A percentile compares a stretch with the other conserved stretches of the same genome.
These are phyloP conservation scores for Trogon melanurus DNA, from an alignment of 2,113 vertebrate genomes.

Conservation along the genomic window DNA sequence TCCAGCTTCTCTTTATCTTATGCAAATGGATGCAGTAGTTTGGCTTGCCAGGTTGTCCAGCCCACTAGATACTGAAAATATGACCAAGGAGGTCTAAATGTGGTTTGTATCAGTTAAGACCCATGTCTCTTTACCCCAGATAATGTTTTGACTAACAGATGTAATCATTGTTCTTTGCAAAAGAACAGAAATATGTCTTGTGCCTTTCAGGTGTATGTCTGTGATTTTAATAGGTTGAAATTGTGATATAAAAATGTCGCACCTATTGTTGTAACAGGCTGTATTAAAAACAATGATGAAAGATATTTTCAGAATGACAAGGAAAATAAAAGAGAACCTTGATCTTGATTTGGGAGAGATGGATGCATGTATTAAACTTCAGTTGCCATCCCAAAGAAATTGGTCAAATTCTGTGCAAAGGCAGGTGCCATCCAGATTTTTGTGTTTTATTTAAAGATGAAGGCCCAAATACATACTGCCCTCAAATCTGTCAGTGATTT, in stretches of 20 bases:
- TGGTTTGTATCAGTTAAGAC: not conserved
- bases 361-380: not conserved
- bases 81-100: not conserved
- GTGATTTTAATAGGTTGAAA: not conserved
- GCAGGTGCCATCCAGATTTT: not conserved
- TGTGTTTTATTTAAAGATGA: not conserved
- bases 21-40: not conserved
- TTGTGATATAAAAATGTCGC: not conserved
- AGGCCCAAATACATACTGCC: not conserved
- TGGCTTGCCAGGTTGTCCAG: not conserved
- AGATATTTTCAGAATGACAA: not conserved
- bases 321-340: not conserved
- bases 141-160: not conserved
- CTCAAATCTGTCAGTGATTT: not conserved
- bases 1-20: not conserved
- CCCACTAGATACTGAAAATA: not conserved
- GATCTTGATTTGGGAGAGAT: not conserved
- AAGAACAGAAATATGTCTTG: not conserved
- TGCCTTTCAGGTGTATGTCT: not conserved
- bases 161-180: not conserved
- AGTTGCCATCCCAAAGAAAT: not conserved
- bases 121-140: not conserved
- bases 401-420: not conserved
- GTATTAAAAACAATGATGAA: not conserved
- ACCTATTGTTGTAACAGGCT: not conserved